Evolutionary conservation across 2,888 invertebrate genomes (phyloP), one percentile per base, ranked within the genome.

Genomic region (Abrostola triplasia): DNA sequence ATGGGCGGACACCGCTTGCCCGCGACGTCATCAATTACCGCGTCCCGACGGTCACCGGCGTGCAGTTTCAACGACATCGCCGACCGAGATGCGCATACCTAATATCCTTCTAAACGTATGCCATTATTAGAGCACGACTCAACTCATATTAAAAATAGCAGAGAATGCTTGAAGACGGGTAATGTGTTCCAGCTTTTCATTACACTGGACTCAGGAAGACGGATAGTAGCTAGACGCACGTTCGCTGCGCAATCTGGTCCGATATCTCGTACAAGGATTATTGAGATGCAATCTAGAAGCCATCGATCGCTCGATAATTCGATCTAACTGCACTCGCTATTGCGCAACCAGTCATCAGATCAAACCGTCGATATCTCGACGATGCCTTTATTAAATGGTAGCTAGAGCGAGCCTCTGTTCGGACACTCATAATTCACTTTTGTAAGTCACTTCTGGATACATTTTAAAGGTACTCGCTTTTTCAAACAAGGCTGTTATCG

Each of bases 1-100:
- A 94, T 95, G 95, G 94, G 94, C 95, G 94, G 94, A 94, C 92
- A 91, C 90, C 90, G 91, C 86, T 91, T 91, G 92, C 85, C 93
- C 91, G 92, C 93, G 92, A 93, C 92, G 93, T 93, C 94, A 93
- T 94, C 94, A 94, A 94, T 94, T 93, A 94, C 90, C 85, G 84
- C 89, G 91, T 91, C 91, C 87, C 89, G 93, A 90, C 93, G 93
- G 92, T 92, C 92, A 92, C 92, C 91, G 89, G 79, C 84, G 86
- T 84, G 87, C 88, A 87, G 85, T 79, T 78, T 79, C 80, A 77
- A 84, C 82, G 78, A 81, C 84, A 83, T 84, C 88, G 84, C 78
- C 84, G 82, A 73, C 84, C 76, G 76, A 89, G 85, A 87, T 84
- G 81, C 85, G 90, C 92, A 92, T 91, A 87, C 88, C 89, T 91